Percentiles rank a stretch among this genome's conserved stretches.
Conservation (phyloP, 1,140 invertebrate species). For the Popillia japonica region DNA sequence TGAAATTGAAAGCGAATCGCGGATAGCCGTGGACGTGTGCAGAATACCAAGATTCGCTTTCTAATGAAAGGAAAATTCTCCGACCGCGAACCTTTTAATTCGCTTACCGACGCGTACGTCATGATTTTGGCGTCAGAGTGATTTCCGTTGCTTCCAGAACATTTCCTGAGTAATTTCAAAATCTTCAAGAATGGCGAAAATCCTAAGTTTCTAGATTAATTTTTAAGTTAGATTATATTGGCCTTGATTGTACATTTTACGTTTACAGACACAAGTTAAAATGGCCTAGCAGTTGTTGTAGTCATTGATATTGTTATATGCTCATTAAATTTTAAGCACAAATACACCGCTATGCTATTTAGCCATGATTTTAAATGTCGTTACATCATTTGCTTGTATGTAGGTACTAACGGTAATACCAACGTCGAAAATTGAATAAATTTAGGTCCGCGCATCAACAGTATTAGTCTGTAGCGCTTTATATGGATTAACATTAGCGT, state of each 20-base stretch:
- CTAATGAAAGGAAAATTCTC: constrained; percentile 20
- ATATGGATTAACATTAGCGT: background rate
- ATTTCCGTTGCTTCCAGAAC: background rate
- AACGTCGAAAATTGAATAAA: background rate
- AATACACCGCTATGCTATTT: background rate
- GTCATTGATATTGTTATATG: background rate
- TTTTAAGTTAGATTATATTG: too few species aligned
- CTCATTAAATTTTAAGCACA: background rate
- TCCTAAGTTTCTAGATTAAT: too few species aligned
- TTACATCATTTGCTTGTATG: background rate
- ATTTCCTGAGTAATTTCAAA: background rate
- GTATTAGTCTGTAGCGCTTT: background rate
- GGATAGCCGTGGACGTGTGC: background rate
- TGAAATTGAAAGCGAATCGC: constrained; percentile 31
- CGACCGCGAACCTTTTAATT: constrained; percentile 4
- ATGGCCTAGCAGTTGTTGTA: background rate
- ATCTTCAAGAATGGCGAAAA: background rate
- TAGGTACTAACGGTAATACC: background rate
- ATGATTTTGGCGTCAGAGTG: background rate
- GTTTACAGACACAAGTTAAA: too few species aligned
- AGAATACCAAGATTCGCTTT: constrained; percentile 8
- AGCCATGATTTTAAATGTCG: background rate
- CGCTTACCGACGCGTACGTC: constrained; percentile 6
- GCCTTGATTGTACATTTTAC: too few species aligned
- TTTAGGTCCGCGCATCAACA: background rate